These are phyloP conservation scores for Brachionus rubens DNA, from an alignment of 1,140 invertebrate species.

Conservation along the genomic window DNA sequence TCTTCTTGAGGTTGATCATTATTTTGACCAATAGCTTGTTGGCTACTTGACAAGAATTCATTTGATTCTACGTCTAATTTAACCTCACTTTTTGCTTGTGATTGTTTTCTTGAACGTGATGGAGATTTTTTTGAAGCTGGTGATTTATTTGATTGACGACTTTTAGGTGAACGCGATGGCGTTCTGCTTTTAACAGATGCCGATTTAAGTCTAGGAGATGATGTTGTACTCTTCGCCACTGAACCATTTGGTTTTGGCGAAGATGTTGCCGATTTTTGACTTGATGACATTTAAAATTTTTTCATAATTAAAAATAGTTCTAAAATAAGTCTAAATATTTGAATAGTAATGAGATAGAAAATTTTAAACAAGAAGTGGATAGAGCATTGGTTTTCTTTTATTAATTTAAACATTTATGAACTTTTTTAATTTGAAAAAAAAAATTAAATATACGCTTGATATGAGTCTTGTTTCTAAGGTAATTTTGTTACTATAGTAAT, in stretches of 20 bases:
- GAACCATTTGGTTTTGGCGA: conserved; percentile 6
- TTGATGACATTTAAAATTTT: conserved; percentile 23
- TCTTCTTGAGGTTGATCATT: neutral
- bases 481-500: too few species aligned
- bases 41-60: neutral
- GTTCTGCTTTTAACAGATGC: conserved; percentile 29
- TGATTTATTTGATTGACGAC: conserved; percentile 18
- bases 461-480: too few species aligned
- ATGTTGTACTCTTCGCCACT: neutral
- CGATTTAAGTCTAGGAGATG: conserved; percentile 24
- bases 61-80: neutral
- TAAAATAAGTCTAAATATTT: neutral
- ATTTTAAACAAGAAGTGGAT: neutral
- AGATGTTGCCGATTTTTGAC: conserved; percentile 32
- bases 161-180: conserved; percentile 15
- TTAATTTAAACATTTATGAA: too few species aligned
- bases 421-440: too few species aligned
- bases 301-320: conserved; percentile 37
- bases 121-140: conserved; percentile 29
- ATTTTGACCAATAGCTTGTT: neutral
- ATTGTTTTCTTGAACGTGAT: conserved; percentile 33
- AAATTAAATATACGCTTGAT: too few species aligned
- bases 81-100: conserved; percentile 26
- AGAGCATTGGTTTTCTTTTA: neutral
- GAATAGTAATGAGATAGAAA: neutral